Conservation (phyloP, 2,888 invertebrate species). For the Acleris literana region DNA sequence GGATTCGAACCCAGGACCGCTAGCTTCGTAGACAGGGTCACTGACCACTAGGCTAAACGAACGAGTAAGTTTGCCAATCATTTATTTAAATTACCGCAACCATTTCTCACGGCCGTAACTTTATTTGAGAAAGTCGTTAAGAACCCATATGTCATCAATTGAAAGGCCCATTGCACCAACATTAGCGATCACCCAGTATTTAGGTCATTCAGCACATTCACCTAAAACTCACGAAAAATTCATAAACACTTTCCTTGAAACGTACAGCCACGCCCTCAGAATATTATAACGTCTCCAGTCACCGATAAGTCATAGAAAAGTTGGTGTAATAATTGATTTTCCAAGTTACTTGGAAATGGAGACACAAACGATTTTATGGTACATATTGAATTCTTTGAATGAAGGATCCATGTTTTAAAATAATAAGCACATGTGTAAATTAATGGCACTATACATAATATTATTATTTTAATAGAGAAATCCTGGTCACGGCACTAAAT, state of each 20-base stretch:
- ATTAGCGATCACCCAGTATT: constrained; percentile 16
- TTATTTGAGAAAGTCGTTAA: constrained; percentile 1
- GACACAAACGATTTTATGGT: background rate
- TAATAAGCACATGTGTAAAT: no score
- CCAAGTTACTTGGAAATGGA: background rate
- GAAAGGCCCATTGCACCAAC: constrained; percentile 7
- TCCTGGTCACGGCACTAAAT: no score
- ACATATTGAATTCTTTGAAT: background rate
- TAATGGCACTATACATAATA: no score
- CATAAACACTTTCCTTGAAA: constrained; percentile 38
- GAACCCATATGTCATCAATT: constrained; percentile 11
- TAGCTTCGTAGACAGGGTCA: no score
- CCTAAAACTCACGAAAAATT: constrained; percentile 42
- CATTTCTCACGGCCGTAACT: background rate
- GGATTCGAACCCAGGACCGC: no score
- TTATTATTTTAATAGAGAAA: no score
- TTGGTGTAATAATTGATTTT: constrained; percentile 16
- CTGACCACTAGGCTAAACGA: no score
- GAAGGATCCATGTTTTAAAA: background rate
- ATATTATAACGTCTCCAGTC: constrained; percentile 12
- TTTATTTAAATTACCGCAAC: no score
- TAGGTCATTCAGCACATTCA: constrained; percentile 27
- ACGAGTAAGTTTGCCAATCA: no score
- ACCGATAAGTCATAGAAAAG: constrained; percentile 11
- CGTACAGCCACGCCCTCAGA: constrained; percentile 18